Conservation (phyloP, 2,113 vertebrate genomes). For the Apeltes quadracus region DNA sequence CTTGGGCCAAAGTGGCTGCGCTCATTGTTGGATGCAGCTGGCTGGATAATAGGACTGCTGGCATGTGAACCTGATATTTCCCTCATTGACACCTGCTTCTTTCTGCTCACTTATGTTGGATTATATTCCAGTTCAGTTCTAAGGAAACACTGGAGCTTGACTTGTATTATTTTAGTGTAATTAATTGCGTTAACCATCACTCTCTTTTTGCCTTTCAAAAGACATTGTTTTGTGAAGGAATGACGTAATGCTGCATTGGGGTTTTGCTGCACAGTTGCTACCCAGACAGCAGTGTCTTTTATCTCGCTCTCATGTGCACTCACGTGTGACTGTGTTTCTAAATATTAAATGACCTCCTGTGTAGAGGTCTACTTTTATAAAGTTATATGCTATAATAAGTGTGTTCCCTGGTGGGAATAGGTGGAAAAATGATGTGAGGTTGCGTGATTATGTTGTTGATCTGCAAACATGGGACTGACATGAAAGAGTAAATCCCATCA, state of each 20-base stretch:
- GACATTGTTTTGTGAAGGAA: not conserved
- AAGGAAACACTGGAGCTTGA: not conserved
- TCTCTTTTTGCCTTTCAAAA: constrained; percentile 1
- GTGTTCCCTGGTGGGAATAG: not conserved
- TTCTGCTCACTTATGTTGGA: constrained; percentile 44
- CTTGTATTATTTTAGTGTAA: constrained; percentile 18
- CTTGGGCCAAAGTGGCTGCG: constrained; percentile 16
- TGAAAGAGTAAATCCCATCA: not conserved
- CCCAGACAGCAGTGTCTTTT: constrained; percentile 16
- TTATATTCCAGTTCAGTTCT: constrained; percentile 11
- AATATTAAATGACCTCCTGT: constrained; percentile 55
- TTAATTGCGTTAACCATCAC: constrained; percentile 15
- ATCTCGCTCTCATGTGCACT: constrained; percentile 37
- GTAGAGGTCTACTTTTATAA: constrained; percentile 47
- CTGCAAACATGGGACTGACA: not conserved
- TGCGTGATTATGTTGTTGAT: not conserved
- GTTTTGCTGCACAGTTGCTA: constrained; percentile 19
- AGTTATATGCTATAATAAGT: constrained; percentile 11
- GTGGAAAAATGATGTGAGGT: not conserved
- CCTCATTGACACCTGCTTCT: constrained; percentile 29
- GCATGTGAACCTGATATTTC: constrained; percentile 42
- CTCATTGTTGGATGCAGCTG: constrained; percentile 30
- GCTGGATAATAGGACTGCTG: constrained; percentile 40
- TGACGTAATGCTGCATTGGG: constrained; percentile 4
- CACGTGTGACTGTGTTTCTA: constrained; percentile 41